A percentile compares a stretch with the other conserved stretches of the same genome.
Evolutionary conservation across 2,113 vertebrate species (phyloP).

Genomic region (Cervus canadensis): DNA sequence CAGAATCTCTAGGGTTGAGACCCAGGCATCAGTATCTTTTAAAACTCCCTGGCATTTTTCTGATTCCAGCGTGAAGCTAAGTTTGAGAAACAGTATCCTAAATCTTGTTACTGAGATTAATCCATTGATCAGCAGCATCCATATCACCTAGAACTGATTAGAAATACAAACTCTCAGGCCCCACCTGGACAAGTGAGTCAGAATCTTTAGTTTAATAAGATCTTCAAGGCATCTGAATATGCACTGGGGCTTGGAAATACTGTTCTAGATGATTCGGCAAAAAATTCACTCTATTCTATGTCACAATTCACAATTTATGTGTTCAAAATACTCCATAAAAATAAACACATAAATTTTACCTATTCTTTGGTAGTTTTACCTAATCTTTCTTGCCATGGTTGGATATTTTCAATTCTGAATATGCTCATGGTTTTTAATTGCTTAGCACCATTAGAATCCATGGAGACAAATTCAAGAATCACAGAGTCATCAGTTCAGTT

Average conservation of each 20-base stretch:
- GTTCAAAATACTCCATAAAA: neutral
- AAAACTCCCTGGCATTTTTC: neutral
- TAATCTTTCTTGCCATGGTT: neutral
- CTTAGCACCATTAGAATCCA: neutral
- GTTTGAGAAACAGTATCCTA: neutral
- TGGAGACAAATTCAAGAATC: neutral
- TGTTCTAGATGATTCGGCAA: too few species aligned
- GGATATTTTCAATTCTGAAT: neutral
- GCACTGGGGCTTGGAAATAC: too few species aligned
- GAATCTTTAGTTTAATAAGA: neutral
- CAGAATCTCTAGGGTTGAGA: neutral
- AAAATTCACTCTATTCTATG: too few species aligned
- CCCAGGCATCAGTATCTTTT: neutral
- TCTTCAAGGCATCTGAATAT: too few species aligned
- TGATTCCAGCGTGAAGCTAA: neutral
- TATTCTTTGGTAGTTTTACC: neutral
- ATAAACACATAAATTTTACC: neutral
- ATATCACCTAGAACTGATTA: neutral
- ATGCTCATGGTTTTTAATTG: neutral
- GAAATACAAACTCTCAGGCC: neutral
- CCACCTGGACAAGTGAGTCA: neutral
- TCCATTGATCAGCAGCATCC: too few species aligned
- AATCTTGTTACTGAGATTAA: neutral
- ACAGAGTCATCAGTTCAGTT: neutral
- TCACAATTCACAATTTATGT: neutral